Percentiles rank a stretch among this genome's conserved stretches.
Evolutionary conservation across 2,888 invertebrate genomes (phyloP).

Genomic region (Willowsia nigromaculata): DNA sequence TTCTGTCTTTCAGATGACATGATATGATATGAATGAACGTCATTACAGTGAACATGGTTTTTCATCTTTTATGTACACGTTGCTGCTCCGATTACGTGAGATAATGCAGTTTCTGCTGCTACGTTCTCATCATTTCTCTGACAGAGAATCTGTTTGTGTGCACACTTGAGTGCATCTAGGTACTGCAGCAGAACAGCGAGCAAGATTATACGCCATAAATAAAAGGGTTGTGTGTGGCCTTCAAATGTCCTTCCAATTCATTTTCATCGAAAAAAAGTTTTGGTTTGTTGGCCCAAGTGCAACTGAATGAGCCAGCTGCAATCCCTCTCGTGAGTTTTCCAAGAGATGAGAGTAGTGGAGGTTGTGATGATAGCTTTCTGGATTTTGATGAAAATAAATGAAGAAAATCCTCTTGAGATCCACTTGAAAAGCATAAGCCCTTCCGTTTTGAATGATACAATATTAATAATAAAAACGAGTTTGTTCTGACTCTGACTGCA

Average conservation of each 20-base stretch:
- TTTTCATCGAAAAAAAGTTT: background rate
- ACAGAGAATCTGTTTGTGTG: background rate
- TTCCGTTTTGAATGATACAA: background rate
- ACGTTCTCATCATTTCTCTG: too few relatives aligned
- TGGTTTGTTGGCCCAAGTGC: background rate
- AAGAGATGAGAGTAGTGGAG: background rate
- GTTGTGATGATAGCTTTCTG: background rate
- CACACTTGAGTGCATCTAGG: background rate
- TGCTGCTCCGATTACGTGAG: background rate
- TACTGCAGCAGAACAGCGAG: too few relatives aligned
- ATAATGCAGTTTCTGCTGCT: background rate
- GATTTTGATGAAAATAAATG: slow-evolving; percentile 14
- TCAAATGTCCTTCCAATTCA: slow-evolving; percentile 27
- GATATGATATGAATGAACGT: background rate
- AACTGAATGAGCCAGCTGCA: background rate
- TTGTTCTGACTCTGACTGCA: background rate
- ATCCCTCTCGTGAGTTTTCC: background rate
- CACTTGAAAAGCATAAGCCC: background rate
- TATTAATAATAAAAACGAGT: background rate
- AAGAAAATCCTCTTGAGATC: slow-evolving; percentile 2
- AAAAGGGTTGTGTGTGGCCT: background rate
- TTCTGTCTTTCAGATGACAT: background rate
- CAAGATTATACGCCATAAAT: too few relatives aligned
- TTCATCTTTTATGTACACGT: slow-evolving; percentile 9
- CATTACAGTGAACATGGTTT: background rate